Evolutionary conservation across 2,113 vertebrate genomes (phyloP).

Genomic region (Dipodomys merriami): DNA sequence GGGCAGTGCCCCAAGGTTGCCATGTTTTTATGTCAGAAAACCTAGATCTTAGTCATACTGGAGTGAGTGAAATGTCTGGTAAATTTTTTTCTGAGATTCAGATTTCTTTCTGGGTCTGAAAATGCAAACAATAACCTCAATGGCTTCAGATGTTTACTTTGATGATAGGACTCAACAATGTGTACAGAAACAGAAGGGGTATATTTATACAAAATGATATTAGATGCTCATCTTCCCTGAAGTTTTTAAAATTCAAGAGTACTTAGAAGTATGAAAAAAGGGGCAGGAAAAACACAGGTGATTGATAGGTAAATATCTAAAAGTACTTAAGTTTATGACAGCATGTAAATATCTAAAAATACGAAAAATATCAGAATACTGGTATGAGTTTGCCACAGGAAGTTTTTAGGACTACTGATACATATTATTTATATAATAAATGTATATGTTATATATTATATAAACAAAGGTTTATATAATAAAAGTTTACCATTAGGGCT

Average conservation of each 20-base stretch:
- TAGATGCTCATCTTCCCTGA: not conserved
- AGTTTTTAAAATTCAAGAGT: not conserved
- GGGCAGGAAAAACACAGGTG: not conserved
- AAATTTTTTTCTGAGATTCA: not conserved
- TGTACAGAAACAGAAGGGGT: not conserved
- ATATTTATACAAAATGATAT: not conserved
- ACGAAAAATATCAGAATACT: no score
- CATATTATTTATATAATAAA: not conserved
- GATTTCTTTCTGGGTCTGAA: not conserved
- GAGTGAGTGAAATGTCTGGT: no score
- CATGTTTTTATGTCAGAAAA: not conserved
- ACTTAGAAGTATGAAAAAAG: not conserved
- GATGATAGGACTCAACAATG: conserved; percentile 9
- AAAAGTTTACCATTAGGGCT: no score
- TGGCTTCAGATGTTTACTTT: not conserved
- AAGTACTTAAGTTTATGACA: not conserved
- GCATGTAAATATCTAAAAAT: not conserved
- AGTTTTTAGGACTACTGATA: not conserved
- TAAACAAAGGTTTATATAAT: no score
- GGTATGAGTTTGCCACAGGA: not conserved
- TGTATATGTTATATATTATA: no score
- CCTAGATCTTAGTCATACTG: no score
- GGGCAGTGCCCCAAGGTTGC: not conserved
- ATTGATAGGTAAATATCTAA: not conserved
- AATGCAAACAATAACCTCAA: not conserved